Conservation (phyloP, 1,140 invertebrate genomes). For the Heliconius hermathena region DNA sequence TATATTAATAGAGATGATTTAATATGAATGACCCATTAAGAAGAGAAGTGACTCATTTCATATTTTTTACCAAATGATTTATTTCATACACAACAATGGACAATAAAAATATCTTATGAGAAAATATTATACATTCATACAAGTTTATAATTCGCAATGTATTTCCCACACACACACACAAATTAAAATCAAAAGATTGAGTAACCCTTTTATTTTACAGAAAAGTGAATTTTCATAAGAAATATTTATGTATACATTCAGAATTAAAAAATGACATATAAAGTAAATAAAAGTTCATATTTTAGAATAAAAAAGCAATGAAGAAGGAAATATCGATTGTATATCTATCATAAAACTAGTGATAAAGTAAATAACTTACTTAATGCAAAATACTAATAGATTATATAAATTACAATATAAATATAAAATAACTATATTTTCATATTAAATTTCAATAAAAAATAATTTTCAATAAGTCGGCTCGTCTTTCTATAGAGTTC, state of each 20-base stretch:
- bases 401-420: background rate
- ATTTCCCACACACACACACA: background rate
- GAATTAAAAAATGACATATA: no score
- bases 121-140: constrained; percentile 15
- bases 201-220: background rate
- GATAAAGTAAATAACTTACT: background rate
- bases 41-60: background rate
- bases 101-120: constrained; percentile 31
- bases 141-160: background rate
- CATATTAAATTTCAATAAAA: background rate
- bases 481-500: background rate
- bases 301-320: no score
- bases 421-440: background rate
- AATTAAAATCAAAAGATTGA: background rate
- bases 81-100: constrained; percentile 26
- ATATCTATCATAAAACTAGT: background rate
- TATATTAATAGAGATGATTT: background rate
- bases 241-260: background rate
- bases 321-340: background rate
- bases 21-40: background rate
- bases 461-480: background rate
- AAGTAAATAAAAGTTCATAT: no score
- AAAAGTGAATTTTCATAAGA: background rate
- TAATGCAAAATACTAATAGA: background rate
- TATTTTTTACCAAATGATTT: constrained; percentile 9